These are phyloP conservation scores for Drosophila setifemur DNA, from an alignment of 1,140 invertebrate species.

Conservation along the genomic window DNA sequence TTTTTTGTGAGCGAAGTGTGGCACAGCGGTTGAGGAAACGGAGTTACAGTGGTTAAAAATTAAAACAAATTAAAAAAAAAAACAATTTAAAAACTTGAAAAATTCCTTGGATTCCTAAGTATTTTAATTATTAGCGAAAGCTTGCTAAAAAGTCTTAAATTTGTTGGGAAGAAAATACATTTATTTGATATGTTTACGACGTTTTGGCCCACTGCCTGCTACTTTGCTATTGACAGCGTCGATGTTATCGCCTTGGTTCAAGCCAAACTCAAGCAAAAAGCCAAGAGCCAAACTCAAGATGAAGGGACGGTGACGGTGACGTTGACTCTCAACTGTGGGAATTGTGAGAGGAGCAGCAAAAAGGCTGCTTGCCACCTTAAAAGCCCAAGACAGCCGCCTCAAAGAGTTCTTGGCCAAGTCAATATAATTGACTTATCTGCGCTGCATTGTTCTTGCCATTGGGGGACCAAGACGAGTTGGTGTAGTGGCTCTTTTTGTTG, in stretches of 20 bases:
- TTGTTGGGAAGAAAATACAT: neutral
- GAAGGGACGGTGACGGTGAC: slow-evolving; percentile 30
- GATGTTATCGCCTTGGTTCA: slow-evolving; percentile 72
- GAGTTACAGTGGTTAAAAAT: slow-evolving; percentile 42
- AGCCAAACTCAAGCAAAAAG: slow-evolving; percentile 21
- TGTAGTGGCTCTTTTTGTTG: slow-evolving; percentile 2
- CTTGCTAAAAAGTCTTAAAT: too few relatives aligned
- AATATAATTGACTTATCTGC: slow-evolving; percentile 79
- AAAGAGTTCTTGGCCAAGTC: slow-evolving; percentile 67
- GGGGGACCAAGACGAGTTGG: slow-evolving; percentile 27
- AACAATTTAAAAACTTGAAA: neutral
- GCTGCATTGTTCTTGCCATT: slow-evolving; percentile 58
- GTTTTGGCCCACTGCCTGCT: slow-evolving; percentile 30
- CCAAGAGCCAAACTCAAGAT: slow-evolving; percentile 19
- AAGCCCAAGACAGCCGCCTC: slow-evolving; percentile 48
- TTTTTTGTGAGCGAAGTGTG: slow-evolving; percentile 48
- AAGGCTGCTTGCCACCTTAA: slow-evolving; percentile 59
- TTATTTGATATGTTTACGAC: neutral
- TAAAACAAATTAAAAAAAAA: neutral
- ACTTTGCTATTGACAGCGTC: slow-evolving; percentile 63
- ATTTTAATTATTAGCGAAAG: too few relatives aligned
- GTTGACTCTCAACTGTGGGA: slow-evolving; percentile 68
- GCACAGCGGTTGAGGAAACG: slow-evolving; percentile 18
- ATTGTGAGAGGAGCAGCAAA: slow-evolving; percentile 40
- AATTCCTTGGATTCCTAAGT: too few relatives aligned